These are phyloP conservation scores for Polypterus senegalus DNA, from an alignment of 2,113 vertebrate genomes.

Conservation along the genomic window DNA sequence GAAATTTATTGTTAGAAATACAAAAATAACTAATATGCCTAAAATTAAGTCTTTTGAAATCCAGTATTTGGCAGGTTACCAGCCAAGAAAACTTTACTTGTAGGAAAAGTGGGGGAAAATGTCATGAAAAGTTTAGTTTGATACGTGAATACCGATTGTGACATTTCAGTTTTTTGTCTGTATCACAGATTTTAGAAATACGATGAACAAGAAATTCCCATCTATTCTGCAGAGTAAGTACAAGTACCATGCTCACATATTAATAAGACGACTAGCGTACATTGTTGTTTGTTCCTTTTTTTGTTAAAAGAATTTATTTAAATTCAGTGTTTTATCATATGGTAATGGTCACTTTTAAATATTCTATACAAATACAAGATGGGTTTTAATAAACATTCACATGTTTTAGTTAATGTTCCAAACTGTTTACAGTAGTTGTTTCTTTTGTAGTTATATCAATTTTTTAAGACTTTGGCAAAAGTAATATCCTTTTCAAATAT, in stretches of 20 bases:
- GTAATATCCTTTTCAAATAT: background rate
- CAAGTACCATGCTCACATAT: background rate
- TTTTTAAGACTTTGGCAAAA: background rate
- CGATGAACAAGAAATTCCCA: constrained; percentile 54
- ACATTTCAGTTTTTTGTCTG: constrained; percentile 14
- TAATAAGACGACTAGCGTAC: background rate
- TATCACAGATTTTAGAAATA: constrained; percentile 57
- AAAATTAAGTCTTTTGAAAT: background rate
- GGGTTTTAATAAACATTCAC: background rate
- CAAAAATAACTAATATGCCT: background rate
- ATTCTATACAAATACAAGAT: constrained; percentile 1
- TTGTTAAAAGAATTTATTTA: background rate
- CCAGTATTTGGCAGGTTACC: background rate
- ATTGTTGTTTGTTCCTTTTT: background rate
- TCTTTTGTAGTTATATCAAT: background rate
- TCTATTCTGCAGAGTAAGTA: constrained; percentile 60
- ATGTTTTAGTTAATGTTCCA: too few relatives aligned
- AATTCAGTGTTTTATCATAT: background rate
- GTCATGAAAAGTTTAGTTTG: background rate
- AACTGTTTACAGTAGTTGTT: too few relatives aligned
- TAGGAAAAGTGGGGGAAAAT: background rate
- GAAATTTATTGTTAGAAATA: background rate
- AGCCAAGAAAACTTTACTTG: background rate
- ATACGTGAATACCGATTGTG: too few relatives aligned
- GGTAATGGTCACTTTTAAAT: background rate